phyloP scores from a whole-genome alignment of 2,113 vertebrate species.

The Trematomus loennbergii region DNA sequence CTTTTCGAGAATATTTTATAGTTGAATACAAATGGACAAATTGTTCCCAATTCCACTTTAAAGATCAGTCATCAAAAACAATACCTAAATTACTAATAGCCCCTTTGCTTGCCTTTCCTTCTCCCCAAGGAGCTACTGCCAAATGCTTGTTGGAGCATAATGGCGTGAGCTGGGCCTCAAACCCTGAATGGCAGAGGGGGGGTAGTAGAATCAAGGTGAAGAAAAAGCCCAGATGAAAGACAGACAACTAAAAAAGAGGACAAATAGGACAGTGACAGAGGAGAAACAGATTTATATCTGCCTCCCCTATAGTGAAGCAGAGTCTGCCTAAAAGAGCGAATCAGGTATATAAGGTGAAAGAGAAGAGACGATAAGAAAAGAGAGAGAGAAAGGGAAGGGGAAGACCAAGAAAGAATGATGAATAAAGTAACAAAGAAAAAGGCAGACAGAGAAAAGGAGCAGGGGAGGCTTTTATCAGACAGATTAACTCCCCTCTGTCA shows the following conservation, averaged over 20 bases:
- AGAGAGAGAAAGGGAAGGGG: slow-evolving; percentile 10
- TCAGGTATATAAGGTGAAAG: slow-evolving; percentile 30
- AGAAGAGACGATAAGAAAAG: slow-evolving; percentile 25
- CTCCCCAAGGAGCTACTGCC: slow-evolving; percentile 49
- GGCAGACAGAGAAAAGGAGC: slow-evolving; percentile 58
- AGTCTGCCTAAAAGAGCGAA: slow-evolving; percentile 1
- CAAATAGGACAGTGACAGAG: neutral
- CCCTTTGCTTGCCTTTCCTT: slow-evolving; percentile 20
- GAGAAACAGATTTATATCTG: slow-evolving; percentile 3
- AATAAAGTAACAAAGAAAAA: slow-evolving; percentile 60
- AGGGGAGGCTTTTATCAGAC: slow-evolving; percentile 51
- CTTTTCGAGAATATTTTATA: slow-evolving; percentile 6
- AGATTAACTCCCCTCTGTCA: slow-evolving; percentile 67
- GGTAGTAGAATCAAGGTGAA: slow-evolving; percentile 26
- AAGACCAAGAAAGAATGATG: slow-evolving; percentile 30
- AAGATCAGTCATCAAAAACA: slow-evolving; percentile 31
- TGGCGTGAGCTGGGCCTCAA: slow-evolving; percentile 45
- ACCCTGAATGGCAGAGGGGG: slow-evolving; percentile 29
- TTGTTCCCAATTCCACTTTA: slow-evolving; percentile 26
- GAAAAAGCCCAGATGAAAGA: slow-evolving; percentile 33
- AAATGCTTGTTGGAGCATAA: slow-evolving; percentile 74
- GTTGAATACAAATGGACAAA: slow-evolving; percentile 18
- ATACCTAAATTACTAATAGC: slow-evolving; percentile 71
- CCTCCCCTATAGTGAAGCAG: too few relatives aligned
- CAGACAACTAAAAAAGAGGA: slow-evolving; percentile 17